A percentile compares a stretch with the other conserved stretches of the same genome.
These are phyloP conservation scores for Leptinotarsa texana DNA, from an alignment of 1,140 invertebrate species.

Conservation along the genomic window DNA sequence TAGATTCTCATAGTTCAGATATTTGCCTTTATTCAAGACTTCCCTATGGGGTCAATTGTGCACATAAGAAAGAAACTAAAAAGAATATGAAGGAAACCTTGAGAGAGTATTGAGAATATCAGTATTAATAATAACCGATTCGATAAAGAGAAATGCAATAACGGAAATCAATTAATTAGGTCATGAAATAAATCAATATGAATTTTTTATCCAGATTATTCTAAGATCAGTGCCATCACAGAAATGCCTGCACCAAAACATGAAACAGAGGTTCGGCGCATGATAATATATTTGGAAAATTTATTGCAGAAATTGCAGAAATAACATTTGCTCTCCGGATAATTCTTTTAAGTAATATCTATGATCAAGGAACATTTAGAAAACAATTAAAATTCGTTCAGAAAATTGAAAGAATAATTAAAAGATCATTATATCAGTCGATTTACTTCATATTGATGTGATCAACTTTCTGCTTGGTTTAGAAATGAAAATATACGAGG, in stretches of 20 bases:
- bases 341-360: background rate
- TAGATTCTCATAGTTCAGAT: background rate
- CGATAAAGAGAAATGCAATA: background rate
- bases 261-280: background rate
- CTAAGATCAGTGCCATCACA: background rate
- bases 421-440: too few species aligned
- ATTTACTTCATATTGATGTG: too few species aligned
- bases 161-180: background rate
- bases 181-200: background rate
- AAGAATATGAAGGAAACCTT: background rate
- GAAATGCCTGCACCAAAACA: background rate
- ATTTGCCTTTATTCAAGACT: background rate
- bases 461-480: too few species aligned
- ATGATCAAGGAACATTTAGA: background rate
- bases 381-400: background rate
- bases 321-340: background rate
- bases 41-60: background rate
- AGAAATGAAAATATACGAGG: too few species aligned
- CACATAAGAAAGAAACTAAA: background rate
- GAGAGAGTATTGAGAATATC: background rate
- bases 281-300: background rate
- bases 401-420: background rate
- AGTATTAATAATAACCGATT: background rate
- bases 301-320: background rate
- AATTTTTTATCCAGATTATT: background rate